Evolutionary conservation across 2,888 invertebrate genomes (phyloP), one percentile per base, ranked within the genome.

Genomic region (Strigamia transsilvanica): DNA sequence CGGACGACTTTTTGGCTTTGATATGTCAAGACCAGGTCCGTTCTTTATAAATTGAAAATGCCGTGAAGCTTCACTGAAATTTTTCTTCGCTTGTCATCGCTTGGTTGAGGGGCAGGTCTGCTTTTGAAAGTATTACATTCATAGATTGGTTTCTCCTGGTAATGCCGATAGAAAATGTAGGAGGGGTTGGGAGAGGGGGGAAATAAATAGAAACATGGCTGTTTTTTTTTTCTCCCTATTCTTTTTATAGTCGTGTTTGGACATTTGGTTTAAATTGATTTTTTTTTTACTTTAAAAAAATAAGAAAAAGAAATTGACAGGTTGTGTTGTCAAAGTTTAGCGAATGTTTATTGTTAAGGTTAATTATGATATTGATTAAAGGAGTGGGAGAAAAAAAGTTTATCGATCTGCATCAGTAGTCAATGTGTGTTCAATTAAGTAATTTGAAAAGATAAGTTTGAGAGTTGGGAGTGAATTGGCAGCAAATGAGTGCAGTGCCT

Each of bases 321-420:
- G 56, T 56, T n/a, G 56, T 56, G 21, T 56, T 18, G 56, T 15
- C n/a, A 9, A 56, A 13, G 46, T 46, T 46, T 46, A 46, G 46
- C 46, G 15, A 46, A 46, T 46, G 46, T 46, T 46, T 56, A 56
- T 18, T 18, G 15, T 56, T 18, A 0, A 56, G 7, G 18, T 18
- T 56, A 56, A 18, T 56, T 56, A 56, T 56, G n/a, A 18, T 56
- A 18, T 56, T 56, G n/a, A 56, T n/a, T 18, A 18, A 56, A 38
- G 38, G 18, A 56, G 5, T 15, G 18, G n/a, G n/a, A 13, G 15
- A 5, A n/a, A 42, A 51, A 51, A 51, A n/a, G 56, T 56, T 56
- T 56, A 56, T 56, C 56, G 56, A 56, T 56, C 56, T n/a, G 56
- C 56, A 56, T 56, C 56, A 56, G 56, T 56, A 56, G 56, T 56